These are phyloP conservation scores for Lates japonicus DNA, from an alignment of 2,797 vertebrate genomes.

Conservation along the genomic window DNA sequence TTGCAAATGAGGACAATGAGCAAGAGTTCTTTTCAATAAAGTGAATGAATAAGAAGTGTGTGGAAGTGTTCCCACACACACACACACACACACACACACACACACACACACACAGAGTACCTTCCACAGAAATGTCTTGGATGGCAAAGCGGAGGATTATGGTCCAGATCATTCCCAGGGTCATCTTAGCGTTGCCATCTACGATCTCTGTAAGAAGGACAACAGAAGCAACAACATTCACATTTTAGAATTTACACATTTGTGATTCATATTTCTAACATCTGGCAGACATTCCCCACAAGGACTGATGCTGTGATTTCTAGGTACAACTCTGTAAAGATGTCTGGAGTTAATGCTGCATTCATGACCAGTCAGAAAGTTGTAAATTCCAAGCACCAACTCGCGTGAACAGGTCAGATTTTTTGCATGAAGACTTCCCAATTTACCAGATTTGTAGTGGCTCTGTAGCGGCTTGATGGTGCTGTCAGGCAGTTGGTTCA, in stretches of 20 bases:
- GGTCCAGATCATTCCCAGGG: slow-evolving; percentile 99
- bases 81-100: slow-evolving; percentile 25
- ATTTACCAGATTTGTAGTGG: no score
- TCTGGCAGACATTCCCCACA: not conserved
- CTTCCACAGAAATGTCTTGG: slow-evolving; percentile 98
- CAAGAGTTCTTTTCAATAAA: slow-evolving; percentile 23
- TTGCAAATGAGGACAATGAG: slow-evolving; percentile 57
- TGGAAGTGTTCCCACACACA: slow-evolving; percentile 32
- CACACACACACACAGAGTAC: slow-evolving; percentile 54
- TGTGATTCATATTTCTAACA: not conserved
- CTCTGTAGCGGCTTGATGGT: not conserved
- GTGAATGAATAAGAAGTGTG: slow-evolving; percentile 33
- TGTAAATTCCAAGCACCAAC: no score
- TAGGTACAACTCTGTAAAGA: not conserved
- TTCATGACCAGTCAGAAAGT: no score
- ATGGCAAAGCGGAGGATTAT: slow-evolving; percentile 99
- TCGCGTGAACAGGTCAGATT: no score
- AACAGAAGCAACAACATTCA: not conserved
- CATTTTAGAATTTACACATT: not conserved
- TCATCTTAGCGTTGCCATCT: slow-evolving; percentile 98
- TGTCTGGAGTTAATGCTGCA: no score
- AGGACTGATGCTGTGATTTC: not conserved
- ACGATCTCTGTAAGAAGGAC: slow-evolving; percentile 91
- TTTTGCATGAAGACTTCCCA: no score
- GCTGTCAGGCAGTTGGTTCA: not conserved